Evolutionary conservation across 2,888 invertebrate species (phyloP).

Genomic region (Xanthorhoe spadicearia): DNA sequence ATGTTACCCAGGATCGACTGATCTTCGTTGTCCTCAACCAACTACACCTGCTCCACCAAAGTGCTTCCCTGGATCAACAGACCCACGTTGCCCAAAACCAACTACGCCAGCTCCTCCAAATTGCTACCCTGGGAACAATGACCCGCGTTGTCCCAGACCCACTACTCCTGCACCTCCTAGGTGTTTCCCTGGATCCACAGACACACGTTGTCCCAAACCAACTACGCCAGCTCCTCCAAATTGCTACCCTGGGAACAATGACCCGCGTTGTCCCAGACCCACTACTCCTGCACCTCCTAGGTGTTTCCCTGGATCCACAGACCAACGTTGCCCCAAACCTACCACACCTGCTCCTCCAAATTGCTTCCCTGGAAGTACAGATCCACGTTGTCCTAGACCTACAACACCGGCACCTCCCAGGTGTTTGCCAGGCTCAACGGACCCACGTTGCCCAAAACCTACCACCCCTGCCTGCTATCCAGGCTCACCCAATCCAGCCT

Average conservation of each 20-base stretch:
- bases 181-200: constrained; percentile 61
- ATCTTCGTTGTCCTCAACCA: constrained; percentile 55
- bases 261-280: constrained; percentile 50
- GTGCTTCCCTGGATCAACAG: constrained; percentile 61
- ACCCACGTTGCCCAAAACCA: constrained; percentile 55
- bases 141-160: constrained; percentile 50
- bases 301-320: not conserved
- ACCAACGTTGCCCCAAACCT: constrained; percentile 52
- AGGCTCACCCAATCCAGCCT: constrained; percentile 38
- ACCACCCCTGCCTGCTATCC: constrained; percentile 45
- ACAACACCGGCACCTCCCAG: constrained; percentile 34
- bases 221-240: constrained; percentile 51
- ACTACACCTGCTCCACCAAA: constrained; percentile 47
- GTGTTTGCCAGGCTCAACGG: constrained; percentile 39
- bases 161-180: constrained; percentile 47
- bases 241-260: constrained; percentile 46
- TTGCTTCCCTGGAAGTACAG: constrained; percentile 49
- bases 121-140: constrained; percentile 46
- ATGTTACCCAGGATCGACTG: constrained; percentile 58
- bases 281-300: constrained; percentile 41
- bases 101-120: constrained; percentile 51
- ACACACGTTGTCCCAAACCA: constrained; percentile 55
- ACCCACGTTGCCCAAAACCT: constrained; percentile 47
- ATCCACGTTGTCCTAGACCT: constrained; percentile 56
- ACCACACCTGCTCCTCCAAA: constrained; percentile 48